Evolutionary conservation across 2,888 invertebrate genomes (phyloP), one percentile per base, ranked within the genome.

Genomic region (Drosophila fulvimacula): DNA sequence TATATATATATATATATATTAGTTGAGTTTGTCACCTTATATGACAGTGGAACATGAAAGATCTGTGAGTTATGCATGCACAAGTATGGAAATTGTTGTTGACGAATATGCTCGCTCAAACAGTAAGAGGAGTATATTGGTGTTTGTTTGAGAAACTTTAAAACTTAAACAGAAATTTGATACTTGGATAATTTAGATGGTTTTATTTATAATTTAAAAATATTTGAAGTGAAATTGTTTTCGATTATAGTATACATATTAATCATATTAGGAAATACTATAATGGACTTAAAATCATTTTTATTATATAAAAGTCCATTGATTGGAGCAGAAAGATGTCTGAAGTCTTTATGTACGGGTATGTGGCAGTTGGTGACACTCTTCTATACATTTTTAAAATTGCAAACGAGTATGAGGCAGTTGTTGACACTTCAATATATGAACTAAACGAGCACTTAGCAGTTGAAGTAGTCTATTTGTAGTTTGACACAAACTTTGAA

Each of bases 1-100:
- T n/a, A 24, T 5, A 24, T 11, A n/a, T 27, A 11, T 38, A 17
- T 44, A 11, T 21, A 53, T n/a, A 53, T 39, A 15, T 15, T 13
- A 38, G 36, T 53, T 65, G 21, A 51, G 49, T n/a, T 32, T 65
- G 10, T 36, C 19, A 9, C 66, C 65, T 39, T 53, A 65, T 65
- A 64, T 46, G 64, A 44, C 36, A 59, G 46, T 19, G 13, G n/a
- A 56, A 17, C 34, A 30, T 42, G 34, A 46, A 48, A 27, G 10
- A 34, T 36, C 21, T 38, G 44, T 30, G 17, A 24, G 21, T 65
- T 36, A 24, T 19, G 36, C 6, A 32, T n/a, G 30, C 9, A 38
- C 64, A 30, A 38, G 9, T 38, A 65, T 38, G 36, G 66, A 52
- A 52, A 64, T 44, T 51, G n/a, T 56, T 34, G 34, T 15, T 42